Base-by-base conservation (phyloP, 2,888 invertebrate species). In the Andrena marginata region DNA sequence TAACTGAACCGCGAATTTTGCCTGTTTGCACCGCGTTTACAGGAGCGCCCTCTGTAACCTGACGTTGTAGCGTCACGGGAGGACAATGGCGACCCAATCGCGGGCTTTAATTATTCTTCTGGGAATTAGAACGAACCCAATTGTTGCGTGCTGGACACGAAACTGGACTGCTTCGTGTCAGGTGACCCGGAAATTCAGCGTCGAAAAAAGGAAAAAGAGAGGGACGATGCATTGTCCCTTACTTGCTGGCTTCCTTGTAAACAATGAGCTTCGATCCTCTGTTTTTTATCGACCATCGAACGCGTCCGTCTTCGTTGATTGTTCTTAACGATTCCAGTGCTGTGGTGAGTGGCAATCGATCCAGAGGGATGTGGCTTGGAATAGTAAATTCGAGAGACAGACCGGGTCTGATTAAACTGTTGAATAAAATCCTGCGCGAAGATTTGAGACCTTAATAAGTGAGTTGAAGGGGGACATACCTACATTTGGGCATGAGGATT, bases 1-100 rank as follows among this genome's bases (percentile, higher is more conserved):
- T 68, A 85, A 86, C 75, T 77, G 85, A 65, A 80, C 67, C 76
- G 85, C 75, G 68, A 85, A 87, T 87, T 87, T 77, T 31, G 8
- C 63, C 64, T 70, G 48, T 68, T 42, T 54, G 31, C 20, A 35
- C 54, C 26, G n/a, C 13, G 33, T 4, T 59, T 13, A n/a, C 42
- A 59, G 54, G 63, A 42, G 13, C 35, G 16, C 7, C 60, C 72
- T 73, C 68, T 65, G 35, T 29, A 20, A 2, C 23, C 23, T 26
- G 60, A 16, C 16, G 29, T 33, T 13, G 33, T 2, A 10, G 8
- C 20, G 31, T 26, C n/a, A 51, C n/a, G 29, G 20, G 20, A 56
- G 64, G 60, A 62, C 81, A 81, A 62, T 70, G 49, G 13, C n/a
- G 51, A 23, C 8, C 29, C 65, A 63, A 81, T 81, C 68, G 48